Conservation (phyloP, 2,797 vertebrate species). For the Hephaestus fuliginosus region DNA sequence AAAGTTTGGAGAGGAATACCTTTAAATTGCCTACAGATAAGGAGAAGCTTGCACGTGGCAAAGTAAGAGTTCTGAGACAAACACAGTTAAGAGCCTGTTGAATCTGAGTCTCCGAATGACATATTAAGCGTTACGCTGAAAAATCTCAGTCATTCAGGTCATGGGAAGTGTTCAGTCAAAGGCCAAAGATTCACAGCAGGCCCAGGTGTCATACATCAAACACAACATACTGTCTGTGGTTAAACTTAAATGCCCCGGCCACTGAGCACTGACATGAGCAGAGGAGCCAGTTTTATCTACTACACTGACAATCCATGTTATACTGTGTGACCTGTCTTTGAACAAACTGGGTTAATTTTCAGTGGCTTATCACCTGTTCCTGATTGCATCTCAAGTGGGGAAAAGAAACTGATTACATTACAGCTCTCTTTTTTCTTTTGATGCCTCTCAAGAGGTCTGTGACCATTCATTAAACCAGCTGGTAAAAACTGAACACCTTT, state of each 20-base stretch:
- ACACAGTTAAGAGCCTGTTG: neutral
- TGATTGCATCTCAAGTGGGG: slow-evolving; percentile 42
- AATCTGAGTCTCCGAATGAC: neutral
- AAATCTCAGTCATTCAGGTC: neutral
- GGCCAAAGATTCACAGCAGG: neutral
- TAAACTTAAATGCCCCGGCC: neutral
- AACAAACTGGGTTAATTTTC: slow-evolving; percentile 7
- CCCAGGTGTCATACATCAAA: slow-evolving; percentile 1
- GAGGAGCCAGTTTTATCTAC: slow-evolving; percentile 4
- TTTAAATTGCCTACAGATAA: neutral
- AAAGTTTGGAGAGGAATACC: neutral
- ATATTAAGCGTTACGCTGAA: neutral
- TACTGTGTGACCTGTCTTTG: slow-evolving; percentile 3
- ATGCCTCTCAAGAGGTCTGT: neutral
- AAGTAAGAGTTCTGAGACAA: neutral
- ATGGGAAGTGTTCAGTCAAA: neutral
- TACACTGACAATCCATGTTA: slow-evolving; percentile 15
- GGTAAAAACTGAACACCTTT: neutral
- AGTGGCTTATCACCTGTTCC: slow-evolving; percentile 24
- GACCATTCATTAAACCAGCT: slow-evolving; percentile 7
- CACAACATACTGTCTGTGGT: neutral
- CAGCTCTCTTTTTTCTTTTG: slow-evolving; percentile 10
- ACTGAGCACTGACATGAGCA: neutral
- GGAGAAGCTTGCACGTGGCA: neutral
- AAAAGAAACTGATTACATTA: slow-evolving; percentile 50